A percentile compares a stretch with the other conserved stretches of the same genome.
Evolutionary conservation across 2,797 vertebrate species (phyloP).

Genomic region (Sebastolobus alascanus): DNA sequence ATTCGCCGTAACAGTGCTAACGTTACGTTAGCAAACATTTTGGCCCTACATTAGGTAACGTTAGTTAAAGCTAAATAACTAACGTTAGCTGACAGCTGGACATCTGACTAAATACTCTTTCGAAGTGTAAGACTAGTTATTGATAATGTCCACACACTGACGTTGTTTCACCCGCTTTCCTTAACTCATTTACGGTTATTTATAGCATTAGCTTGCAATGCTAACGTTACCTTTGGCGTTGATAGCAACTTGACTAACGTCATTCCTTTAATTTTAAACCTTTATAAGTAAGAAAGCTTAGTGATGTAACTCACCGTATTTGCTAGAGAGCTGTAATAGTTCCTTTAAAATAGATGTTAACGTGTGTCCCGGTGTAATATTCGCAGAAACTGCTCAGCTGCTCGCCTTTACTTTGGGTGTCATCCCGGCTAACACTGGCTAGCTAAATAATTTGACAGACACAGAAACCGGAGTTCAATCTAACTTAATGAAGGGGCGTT

Average conservation of each 20-base stretch:
- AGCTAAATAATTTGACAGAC: conserved; percentile 75
- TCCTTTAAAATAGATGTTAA: conserved; percentile 4
- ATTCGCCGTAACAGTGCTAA: conserved; percentile 24
- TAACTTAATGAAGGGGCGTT: conserved; percentile 64
- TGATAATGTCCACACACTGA: background rate
- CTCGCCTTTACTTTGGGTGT: conserved; percentile 40
- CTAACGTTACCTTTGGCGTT: conserved; percentile 38
- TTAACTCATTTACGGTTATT: conserved; percentile 1
- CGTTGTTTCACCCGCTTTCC: background rate
- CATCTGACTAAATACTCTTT: background rate
- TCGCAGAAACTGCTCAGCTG: conserved; percentile 22
- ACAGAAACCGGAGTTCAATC: conserved; percentile 66
- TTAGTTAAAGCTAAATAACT: background rate
- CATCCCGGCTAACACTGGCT: conserved; percentile 58
- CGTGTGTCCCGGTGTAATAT: background rate
- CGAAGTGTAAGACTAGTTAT: fast-evolving
- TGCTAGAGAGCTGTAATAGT: background rate
- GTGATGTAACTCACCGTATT: conserved; percentile 43
- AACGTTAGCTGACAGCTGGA: background rate
- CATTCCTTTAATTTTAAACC: conserved; percentile 2
- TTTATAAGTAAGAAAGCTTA: background rate
- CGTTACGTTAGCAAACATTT: conserved; percentile 29
- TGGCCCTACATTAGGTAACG: background rate
- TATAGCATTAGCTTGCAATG: conserved; percentile 49
- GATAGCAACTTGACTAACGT: conserved; percentile 43